Base-by-base conservation (phyloP, 2,797 vertebrate genomes). In the Poeciliopsis presidionis region DNA sequence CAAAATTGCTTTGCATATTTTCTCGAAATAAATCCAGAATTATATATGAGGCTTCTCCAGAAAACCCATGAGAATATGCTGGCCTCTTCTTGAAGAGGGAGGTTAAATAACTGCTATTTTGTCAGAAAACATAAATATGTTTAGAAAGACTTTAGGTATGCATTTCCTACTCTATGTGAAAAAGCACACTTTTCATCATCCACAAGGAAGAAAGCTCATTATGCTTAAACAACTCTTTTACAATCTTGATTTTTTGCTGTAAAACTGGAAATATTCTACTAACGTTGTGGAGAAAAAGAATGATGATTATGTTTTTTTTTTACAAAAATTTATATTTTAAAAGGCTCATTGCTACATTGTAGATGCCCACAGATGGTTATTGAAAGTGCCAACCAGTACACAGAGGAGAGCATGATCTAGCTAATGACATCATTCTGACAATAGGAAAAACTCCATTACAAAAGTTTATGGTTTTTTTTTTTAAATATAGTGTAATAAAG, bases 281-380 rank as follows among this genome's bases (percentile, higher is more conserved):
- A 51, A 25, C 4, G 7, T 67, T 22, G 13, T 51, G 22, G 7
- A 67, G 46, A 36, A 47, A 12, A 14, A 36, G 20, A 65, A 33
- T 49, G n/a, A 8, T 28, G 11, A 14, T 59, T 30, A n/a, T 6
- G 36, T 7, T 41, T 67, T 39, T n/a, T 75, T 76, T 49, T n/a
- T 5, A 74, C n/a, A 30, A 45, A 45, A 74, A 30, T 30, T 28
- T 9, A 45, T 43, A 45, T 59, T 43, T 45, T 18, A 30, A 74
- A 45, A 57, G 36, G 25, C 8, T 67, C 13, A 67, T 51, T 13
- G 39, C 11, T 13, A 65, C 63, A 51, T 76, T 22, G 11, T 45
- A 45, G 20, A 57, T 28, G 73, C 39, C 25, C 73, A 59, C 73
- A 67, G 65, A 70, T 4, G 39, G 22, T 70, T 57, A 59, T 74